Conservation (phyloP, 2,797 vertebrate species). For the Macropus fuliginosus region DNA sequence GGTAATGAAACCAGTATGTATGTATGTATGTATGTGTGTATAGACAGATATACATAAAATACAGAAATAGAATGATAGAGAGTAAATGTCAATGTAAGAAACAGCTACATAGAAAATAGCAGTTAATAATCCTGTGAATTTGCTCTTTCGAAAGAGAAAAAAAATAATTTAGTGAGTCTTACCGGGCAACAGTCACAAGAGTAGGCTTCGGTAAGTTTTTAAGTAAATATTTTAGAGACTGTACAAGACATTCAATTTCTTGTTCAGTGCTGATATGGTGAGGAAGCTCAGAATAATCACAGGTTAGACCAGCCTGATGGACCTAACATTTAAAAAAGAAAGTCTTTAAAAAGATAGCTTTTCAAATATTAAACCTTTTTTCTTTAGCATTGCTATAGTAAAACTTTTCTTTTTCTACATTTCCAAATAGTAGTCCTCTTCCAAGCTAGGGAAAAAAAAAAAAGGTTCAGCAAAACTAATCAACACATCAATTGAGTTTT, state of each 20-base stretch:
- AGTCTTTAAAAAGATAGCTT: background rate
- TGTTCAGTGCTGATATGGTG: conserved; percentile 94
- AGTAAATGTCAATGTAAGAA: background rate
- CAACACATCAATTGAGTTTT: background rate
- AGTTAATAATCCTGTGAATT: background rate
- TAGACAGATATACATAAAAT: too few species aligned
- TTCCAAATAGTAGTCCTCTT: background rate
- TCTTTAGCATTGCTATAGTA: background rate
- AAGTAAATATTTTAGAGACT: conserved; percentile 87
- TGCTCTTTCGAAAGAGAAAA: background rate
- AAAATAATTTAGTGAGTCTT: conserved; percentile 46
- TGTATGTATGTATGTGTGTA: too few species aligned
- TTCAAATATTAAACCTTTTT: background rate
- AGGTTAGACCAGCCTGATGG: conserved; percentile 96
- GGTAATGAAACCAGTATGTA: background rate
- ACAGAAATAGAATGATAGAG: background rate
- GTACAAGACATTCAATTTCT: conserved; percentile 90
- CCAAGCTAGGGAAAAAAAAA: background rate
- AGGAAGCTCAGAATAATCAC: conserved; percentile 94
- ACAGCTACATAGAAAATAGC: background rate
- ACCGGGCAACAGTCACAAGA: conserved; percentile 95
- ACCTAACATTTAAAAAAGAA: conserved; percentile 85
- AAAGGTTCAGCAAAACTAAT: background rate
- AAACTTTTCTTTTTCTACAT: background rate
- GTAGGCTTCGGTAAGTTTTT: conserved; percentile 91